A percentile compares a stretch with the other conserved stretches of the same genome.
These are phyloP conservation scores for Chrysolina haemoptera DNA, from an alignment of 2,888 invertebrate genomes.

Conservation along the genomic window DNA sequence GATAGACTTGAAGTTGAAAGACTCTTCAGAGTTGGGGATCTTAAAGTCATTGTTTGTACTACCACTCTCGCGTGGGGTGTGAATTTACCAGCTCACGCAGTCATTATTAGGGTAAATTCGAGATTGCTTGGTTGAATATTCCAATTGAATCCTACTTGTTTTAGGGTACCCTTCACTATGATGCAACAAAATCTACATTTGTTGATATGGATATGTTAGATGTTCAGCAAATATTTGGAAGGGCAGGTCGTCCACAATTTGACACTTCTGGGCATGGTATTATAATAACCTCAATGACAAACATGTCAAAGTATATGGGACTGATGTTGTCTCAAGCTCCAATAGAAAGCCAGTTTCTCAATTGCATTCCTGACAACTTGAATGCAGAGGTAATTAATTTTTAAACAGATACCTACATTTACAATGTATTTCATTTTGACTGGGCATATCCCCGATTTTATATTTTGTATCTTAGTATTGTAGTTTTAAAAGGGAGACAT, in stretches of 20 bases:
- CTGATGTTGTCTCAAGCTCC: slow-evolving; percentile 97
- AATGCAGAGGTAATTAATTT: slow-evolving; percentile 91
- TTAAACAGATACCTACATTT: no score
- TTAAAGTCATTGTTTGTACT: slow-evolving; percentile 94
- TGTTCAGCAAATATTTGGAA: slow-evolving; percentile 98
- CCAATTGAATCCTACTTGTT: slow-evolving; percentile 33
- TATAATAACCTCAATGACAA: slow-evolving; percentile 94
- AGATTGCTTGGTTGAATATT: background rate
- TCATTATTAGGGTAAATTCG: slow-evolving; percentile 86
- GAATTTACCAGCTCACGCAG: slow-evolving; percentile 98
- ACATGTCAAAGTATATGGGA: slow-evolving; percentile 93
- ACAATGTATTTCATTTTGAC: background rate
- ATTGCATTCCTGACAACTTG: slow-evolving; percentile 93
- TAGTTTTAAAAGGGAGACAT: no score
- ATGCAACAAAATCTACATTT: slow-evolving; percentile 94
- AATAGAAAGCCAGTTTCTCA: slow-evolving; percentile 97
- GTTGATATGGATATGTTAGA: slow-evolving; percentile 97
- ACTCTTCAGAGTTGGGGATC: slow-evolving; percentile 89
- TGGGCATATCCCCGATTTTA: background rate
- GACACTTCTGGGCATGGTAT: slow-evolving; percentile 95
- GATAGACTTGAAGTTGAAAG: slow-evolving; percentile 76
- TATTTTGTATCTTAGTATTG: no score
- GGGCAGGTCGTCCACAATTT: slow-evolving; percentile 98
- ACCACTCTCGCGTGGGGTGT: slow-evolving; percentile 99
- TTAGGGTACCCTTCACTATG: slow-evolving; percentile 97